These are phyloP conservation scores for Dione juno DNA, from an alignment of 2,888 invertebrate species.

Conservation along the genomic window DNA sequence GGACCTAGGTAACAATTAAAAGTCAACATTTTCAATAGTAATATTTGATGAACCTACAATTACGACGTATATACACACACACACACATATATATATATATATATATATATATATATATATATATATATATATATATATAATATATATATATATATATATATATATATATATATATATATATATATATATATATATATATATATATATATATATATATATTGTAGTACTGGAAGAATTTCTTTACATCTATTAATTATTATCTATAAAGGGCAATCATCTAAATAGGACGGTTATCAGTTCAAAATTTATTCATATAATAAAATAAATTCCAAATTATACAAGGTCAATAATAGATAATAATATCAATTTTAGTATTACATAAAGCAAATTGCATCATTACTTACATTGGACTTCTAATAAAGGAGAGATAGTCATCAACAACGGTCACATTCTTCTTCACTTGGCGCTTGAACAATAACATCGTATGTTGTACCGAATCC, in stretches of 20 bases:
- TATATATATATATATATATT: no score
- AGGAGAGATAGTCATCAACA: neutral
- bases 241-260: constrained; percentile 3
- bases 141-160: no score
- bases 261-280: constrained; percentile 2
- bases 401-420: neutral
- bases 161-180: no score
- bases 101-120: no score
- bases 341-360: neutral
- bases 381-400: neutral
- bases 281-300: neutral
- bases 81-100: no score
- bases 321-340: constrained; percentile 1
- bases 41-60: no score
- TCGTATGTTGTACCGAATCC: neutral
- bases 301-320: neutral
- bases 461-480: neutral
- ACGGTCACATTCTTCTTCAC: neutral
- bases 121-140: no score
- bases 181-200: no score
- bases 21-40: no score
- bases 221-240: neutral
- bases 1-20: no score
- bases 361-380: neutral
- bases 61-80: no score